Conservation (phyloP, 2,113 vertebrate species). For the Stictonetta naevosa region DNA sequence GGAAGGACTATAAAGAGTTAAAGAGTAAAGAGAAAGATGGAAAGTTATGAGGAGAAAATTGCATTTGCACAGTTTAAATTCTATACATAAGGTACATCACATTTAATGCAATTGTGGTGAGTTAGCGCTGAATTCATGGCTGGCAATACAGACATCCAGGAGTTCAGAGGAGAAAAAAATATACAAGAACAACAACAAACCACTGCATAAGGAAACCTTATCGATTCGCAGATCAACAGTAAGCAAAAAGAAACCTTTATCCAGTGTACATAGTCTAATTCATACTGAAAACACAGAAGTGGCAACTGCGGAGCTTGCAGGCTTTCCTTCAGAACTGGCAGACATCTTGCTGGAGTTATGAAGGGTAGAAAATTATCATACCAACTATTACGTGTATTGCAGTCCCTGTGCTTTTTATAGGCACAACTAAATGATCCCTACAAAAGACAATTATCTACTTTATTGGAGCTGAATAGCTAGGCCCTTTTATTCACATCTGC, state of each 20-base stretch:
- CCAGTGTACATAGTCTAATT: neutral
- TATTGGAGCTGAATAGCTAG: neutral
- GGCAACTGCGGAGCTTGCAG: neutral
- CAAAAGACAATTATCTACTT: neutral
- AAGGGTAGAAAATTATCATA: neutral
- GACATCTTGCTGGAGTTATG: neutral
- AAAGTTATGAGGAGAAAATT: neutral
- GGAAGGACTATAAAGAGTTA: neutral
- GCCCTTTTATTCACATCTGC: neutral
- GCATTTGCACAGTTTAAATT: neutral
- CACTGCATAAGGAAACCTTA: neutral
- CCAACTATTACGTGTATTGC: neutral
- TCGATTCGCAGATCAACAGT: neutral
- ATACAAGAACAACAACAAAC: neutral
- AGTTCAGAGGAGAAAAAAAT: neutral
- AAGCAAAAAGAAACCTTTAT: neutral
- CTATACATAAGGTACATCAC: neutral
- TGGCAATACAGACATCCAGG: neutral
- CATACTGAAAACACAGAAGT: neutral
- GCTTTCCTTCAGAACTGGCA: neutral
- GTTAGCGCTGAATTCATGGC: neutral
- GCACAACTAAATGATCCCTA: neutral
- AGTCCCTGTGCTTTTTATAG: neutral
- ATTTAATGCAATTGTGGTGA: neutral
- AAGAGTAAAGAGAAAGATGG: neutral